Evolutionary conservation across 2,797 vertebrate genomes (phyloP).

Genomic region (Otolemur crassicaudatus): DNA sequence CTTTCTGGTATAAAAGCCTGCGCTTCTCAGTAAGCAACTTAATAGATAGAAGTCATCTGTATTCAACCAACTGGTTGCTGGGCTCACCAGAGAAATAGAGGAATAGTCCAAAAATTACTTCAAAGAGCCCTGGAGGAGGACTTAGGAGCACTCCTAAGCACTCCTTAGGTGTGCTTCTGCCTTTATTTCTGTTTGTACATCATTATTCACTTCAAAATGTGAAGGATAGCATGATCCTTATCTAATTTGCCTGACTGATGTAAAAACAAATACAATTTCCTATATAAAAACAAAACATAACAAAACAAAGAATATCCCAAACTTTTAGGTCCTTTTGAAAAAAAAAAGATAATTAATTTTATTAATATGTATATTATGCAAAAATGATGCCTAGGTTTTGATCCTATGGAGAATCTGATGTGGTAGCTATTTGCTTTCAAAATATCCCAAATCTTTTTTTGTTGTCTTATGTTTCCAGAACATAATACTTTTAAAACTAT

Average conservation of each 20-base stretch:
- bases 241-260: not conserved
- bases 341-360: not conserved
- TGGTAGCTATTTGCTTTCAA: conserved; percentile 11
- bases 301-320: not conserved
- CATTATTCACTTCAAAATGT: not conserved
- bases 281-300: not conserved
- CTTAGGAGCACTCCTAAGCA: too few relatives aligned
- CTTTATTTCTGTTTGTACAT: not conserved
- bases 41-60: not conserved
- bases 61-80: not conserved
- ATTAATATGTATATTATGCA: not conserved
- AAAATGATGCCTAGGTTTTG: not conserved
- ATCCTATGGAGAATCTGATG: not conserved
- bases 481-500: not conserved
- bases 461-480: not conserved
- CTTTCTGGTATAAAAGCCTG: not conserved
- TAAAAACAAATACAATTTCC: not conserved
- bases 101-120: not conserved
- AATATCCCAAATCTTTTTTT: not conserved
- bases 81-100: not conserved
- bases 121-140: not conserved
- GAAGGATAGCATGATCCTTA: not conserved
- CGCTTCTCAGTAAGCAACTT: not conserved
- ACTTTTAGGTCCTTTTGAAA: not conserved
- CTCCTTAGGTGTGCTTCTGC: not conserved